phyloP scores from a whole-genome alignment of 2,888 invertebrate species.

The Rhagium mordax region DNA sequence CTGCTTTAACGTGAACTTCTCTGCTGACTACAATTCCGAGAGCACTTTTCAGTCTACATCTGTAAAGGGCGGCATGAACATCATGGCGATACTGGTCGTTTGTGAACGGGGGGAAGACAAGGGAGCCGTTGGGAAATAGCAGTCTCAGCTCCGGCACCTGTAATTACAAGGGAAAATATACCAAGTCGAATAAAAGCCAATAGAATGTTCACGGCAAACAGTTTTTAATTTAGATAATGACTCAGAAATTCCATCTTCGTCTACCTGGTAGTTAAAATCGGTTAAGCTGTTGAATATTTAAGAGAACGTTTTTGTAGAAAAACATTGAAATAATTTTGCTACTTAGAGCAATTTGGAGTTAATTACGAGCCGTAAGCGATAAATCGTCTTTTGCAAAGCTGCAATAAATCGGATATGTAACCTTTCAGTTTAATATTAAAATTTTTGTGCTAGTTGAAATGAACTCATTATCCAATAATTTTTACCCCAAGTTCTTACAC shows the following conservation, averaged over 20 bases:
- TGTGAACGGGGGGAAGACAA: conserved; percentile 89
- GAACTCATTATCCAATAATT: too few species aligned
- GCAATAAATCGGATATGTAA: too few species aligned
- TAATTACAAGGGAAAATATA: conserved; percentile 45
- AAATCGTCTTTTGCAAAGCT: too few species aligned
- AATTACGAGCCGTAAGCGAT: too few species aligned
- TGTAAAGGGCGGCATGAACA: conserved; percentile 88
- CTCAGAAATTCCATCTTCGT: not conserved
- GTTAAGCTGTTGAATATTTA: too few species aligned
- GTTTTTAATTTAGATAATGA: conserved; percentile 14
- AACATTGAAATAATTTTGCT: too few species aligned
- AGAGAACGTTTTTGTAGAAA: too few species aligned
- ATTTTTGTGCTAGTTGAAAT: too few species aligned
- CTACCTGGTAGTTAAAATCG: too few species aligned
- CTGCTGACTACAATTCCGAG: conserved; percentile 87
- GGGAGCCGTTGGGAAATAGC: conserved; percentile 86
- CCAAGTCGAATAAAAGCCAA: conserved; percentile 4
- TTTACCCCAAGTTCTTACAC: too few species aligned
- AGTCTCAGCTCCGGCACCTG: conserved; percentile 81
- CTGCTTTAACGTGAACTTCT: conserved; percentile 90
- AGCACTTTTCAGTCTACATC: conserved; percentile 79
- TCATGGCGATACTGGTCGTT: conserved; percentile 86
- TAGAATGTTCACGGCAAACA: not conserved
- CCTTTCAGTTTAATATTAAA: too few species aligned
- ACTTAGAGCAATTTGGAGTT: too few species aligned